These are phyloP conservation scores for Platyrinchus mystaceus DNA, from an alignment of 2,797 vertebrate genomes.

Conservation along the genomic window DNA sequence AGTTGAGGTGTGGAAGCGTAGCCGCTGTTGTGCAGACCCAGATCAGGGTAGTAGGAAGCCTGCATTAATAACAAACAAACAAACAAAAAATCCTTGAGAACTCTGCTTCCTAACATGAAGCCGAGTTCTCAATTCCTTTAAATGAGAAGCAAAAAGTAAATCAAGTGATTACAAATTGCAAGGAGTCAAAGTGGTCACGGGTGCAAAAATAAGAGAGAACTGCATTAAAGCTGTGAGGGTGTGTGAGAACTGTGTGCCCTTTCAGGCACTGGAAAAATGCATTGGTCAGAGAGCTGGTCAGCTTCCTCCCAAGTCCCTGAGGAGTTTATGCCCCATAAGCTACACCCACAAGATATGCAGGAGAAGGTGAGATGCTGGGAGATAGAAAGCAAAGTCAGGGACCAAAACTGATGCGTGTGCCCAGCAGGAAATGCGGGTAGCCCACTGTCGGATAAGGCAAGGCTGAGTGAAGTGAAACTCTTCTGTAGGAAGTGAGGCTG, in stretches of 20 bases:
- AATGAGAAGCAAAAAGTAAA: background rate
- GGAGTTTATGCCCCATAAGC: background rate
- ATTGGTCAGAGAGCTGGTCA: background rate
- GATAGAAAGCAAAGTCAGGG: background rate
- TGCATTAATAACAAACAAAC: conserved; percentile 42
- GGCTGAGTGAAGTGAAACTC: background rate
- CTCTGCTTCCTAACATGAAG: rapidly evolving
- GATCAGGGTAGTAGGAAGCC: conserved; percentile 75
- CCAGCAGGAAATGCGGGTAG: background rate
- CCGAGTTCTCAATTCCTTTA: background rate
- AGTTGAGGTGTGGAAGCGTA: conserved; percentile 74
- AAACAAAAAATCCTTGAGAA: background rate
- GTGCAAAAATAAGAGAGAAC: background rate
- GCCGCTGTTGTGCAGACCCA: conserved; percentile 69
- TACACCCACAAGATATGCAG: background rate
- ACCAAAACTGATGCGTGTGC: background rate
- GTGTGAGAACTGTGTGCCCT: background rate
- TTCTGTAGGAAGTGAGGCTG: background rate
- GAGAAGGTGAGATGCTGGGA: background rate
- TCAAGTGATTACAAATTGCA: background rate
- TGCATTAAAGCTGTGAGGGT: background rate
- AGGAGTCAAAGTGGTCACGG: background rate
- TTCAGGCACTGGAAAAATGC: background rate
- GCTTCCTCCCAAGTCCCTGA: background rate
- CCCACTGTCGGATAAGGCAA: rapidly evolving